Evolutionary conservation across 2,113 vertebrate genomes (phyloP).

Genomic region (Ictalurus punctatus): DNA sequence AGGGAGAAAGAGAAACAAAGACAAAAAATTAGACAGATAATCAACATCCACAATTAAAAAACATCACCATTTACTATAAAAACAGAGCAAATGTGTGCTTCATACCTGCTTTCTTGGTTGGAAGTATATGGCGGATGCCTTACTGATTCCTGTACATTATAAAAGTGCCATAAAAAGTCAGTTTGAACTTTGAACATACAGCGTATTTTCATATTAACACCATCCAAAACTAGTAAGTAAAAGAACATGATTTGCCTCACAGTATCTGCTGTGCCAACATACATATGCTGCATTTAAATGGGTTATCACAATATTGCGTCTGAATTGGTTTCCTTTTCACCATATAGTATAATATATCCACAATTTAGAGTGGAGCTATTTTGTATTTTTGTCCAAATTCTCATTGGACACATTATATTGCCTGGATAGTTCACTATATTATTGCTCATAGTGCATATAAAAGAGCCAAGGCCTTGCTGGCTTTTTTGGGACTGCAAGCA

Average conservation of each 20-base stretch:
- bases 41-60: background rate
- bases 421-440: background rate
- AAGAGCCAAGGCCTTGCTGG: background rate
- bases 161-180: background rate
- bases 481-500: background rate
- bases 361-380: background rate
- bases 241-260: no score
- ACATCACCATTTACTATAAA: background rate
- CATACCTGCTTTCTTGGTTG: background rate
- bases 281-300: background rate
- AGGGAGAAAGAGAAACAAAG: background rate
- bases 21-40: background rate
- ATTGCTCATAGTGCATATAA: background rate
- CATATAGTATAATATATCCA: background rate
- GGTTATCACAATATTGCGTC: background rate
- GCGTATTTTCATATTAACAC: background rate
- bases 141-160: slow-evolving; percentile 18
- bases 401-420: background rate
- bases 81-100: background rate
- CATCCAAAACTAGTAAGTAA: background rate
- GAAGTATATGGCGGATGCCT: background rate
- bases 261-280: background rate
- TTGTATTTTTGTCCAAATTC: background rate
- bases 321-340: background rate
- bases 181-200: background rate